Evolutionary conservation across 2,113 vertebrate species (phyloP), one percentile per base, ranked within the genome.

Genomic region (Bettongia penicillata): DNA sequence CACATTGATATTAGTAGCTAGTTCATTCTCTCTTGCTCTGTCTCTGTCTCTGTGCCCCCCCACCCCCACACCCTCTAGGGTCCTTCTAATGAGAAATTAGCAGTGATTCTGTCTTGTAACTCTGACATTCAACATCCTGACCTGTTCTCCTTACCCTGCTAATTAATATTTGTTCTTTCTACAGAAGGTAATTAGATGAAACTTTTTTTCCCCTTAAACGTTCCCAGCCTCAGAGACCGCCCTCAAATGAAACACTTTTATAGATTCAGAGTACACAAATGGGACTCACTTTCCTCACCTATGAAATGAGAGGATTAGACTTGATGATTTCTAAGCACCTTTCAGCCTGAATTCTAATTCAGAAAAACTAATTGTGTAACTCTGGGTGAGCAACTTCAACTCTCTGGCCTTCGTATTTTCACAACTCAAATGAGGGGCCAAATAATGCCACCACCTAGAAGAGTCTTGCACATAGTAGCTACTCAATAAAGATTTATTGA

Each of bases 131-230:
- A 95, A 89, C 94, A 57, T 48, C 14, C n/a, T 96, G 96, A 97
- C 94, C 98, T 93, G 89, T 93, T 94, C 68, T 94, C 4, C 84
- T 93, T 89, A 97, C 94, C 93, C 94, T 96, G 93, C 95, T 94
- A 94, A 97, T 97, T 97, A 95, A 93, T 95, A 92, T 96, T 93
- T 95, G 94, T 93, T 91, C 92, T 93, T 91, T 94, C 94, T 93
- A 50, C 91, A 92, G 93, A 95, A 84, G n/a, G 37, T 43, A 84
- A 96, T 91, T 89, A 90, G 48, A 84, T 19, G n/a, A 43, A 84
- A 43, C 92, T 23, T 26, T 68, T 93, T 93, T 68, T 22, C 68
- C 68, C 31, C n/a, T 84, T 22, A 91, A 50, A 90, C 89, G 51
- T 51, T 94, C 91, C 96, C 90, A 89, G 48, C 93, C 90, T 93